Evolutionary conservation across 2,797 vertebrate genomes (phyloP).

Genomic region (Knipowitschia caucasica): DNA sequence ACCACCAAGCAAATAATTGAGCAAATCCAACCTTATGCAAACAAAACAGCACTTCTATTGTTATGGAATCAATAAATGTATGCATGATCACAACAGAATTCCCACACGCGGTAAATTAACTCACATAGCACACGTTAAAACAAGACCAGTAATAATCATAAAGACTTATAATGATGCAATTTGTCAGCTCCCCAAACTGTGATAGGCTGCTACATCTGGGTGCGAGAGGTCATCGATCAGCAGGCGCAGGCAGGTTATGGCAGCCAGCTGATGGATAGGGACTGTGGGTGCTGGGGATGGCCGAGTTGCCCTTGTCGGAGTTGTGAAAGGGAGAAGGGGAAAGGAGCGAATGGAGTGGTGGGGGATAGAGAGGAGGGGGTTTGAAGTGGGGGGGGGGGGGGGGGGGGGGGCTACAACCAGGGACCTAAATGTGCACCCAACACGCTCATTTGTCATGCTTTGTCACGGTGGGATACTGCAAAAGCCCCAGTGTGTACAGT

Average conservation of each 20-base stretch:
- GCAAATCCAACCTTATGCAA: neutral
- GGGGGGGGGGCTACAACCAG: constrained; percentile 15
- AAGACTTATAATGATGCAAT: constrained; percentile 63
- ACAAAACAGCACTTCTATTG: neutral
- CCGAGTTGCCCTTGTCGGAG: constrained; percentile 66
- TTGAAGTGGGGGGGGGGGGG: neutral
- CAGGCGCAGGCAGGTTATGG: constrained; percentile 55
- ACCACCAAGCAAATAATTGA: neutral
- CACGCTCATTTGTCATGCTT: constrained; percentile 63
- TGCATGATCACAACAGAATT: neutral
- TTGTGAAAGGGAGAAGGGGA: constrained; percentile 45
- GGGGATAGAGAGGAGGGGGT: neutral
- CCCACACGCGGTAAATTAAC: constrained; percentile 19
- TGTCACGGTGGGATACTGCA: constrained; percentile 50
- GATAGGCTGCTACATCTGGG: constrained; percentile 62
- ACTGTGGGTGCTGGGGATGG: constrained; percentile 55
- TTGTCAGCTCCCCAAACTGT: constrained; percentile 61
- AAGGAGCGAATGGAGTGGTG: constrained; percentile 10
- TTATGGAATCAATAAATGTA: too few relatives aligned
- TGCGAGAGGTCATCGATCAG: constrained; percentile 57
- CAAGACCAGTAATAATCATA: constrained; percentile 43
- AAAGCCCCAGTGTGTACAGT: constrained; percentile 30
- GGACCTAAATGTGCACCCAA: constrained; percentile 56
- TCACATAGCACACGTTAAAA: constrained; percentile 11
- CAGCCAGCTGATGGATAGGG: constrained; percentile 63